Conservation (phyloP, 2,113 vertebrate genomes). For the Syngnathus typhle region DNA sequence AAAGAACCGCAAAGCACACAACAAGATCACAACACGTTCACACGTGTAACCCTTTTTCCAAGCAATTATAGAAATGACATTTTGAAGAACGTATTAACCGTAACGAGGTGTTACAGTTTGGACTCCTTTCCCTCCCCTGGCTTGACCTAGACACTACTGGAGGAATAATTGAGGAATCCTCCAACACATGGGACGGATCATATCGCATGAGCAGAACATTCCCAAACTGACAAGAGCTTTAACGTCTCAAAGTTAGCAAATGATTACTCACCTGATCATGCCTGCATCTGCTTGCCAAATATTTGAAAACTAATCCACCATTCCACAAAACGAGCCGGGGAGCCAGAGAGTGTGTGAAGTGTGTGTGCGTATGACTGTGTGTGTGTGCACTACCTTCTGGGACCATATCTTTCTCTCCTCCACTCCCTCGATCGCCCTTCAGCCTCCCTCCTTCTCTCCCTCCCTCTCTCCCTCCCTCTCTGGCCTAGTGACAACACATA, state of each 20-base stretch:
- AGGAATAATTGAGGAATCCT: neutral
- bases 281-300: slow-evolving; percentile 19
- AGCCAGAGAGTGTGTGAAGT: slow-evolving; percentile 14
- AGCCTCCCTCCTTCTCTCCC: slow-evolving; percentile 36
- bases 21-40: slow-evolving; percentile 36
- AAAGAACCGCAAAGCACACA: slow-evolving; percentile 15
- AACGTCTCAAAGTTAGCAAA: slow-evolving; percentile 25
- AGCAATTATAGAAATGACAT: neutral
- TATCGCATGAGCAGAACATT: slow-evolving; percentile 7
- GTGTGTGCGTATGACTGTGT: slow-evolving; percentile 8
- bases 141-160: neutral
- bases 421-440: slow-evolving; percentile 44
- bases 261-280: slow-evolving; percentile 55
- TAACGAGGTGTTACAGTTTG: neutral
- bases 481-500: slow-evolving; percentile 56
- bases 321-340: slow-evolving; percentile 30
- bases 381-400: slow-evolving; percentile 36
- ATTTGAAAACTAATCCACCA: slow-evolving; percentile 47
- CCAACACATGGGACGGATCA: neutral
- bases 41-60: neutral
- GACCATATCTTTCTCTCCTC: slow-evolving; percentile 51
- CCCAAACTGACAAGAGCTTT: slow-evolving; percentile 16
- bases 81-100: neutral
- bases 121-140: neutral
- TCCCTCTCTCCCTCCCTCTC: slow-evolving; percentile 33